Conservation (phyloP, 2,113 vertebrate genomes). For the Aphyosemion australe region DNA sequence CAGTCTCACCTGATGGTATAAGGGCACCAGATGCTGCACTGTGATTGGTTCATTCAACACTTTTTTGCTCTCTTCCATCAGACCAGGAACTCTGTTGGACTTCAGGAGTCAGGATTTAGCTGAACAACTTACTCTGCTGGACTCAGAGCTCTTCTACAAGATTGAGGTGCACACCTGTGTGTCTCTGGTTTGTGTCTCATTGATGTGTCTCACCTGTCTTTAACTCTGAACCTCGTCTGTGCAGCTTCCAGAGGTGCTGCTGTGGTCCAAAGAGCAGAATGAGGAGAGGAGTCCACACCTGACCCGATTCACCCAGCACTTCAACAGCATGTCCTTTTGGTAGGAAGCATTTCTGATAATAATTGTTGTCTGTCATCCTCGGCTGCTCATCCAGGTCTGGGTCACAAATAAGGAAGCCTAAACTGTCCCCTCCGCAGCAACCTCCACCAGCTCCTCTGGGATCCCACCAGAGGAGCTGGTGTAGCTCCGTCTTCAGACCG, state of each 20-base stretch:
- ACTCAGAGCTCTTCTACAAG: constrained; percentile 92
- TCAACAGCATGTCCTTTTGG: constrained; percentile 99
- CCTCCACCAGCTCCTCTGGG: too few species aligned
- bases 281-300: constrained; percentile 95
- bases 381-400: too few species aligned
- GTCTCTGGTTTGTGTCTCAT: neutral
- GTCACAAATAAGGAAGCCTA: too few species aligned
- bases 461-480: too few species aligned
- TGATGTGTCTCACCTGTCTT: neutral
- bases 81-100: constrained; percentile 92
- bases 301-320: constrained; percentile 96
- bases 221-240: neutral
- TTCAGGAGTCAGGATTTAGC: constrained; percentile 95
- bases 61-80: constrained; percentile 43
- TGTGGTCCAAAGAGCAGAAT: constrained; percentile 97
- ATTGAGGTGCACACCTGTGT: constrained; percentile 80
- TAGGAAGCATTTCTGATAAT: constrained; percentile 61
- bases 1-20: neutral
- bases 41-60: neutral
- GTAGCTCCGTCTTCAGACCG: too few species aligned
- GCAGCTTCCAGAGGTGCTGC: constrained; percentile 92
- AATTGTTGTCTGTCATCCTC: too few species aligned
- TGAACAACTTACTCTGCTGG: constrained; percentile 92
- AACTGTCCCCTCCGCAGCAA: too few species aligned
- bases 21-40: neutral